Evolutionary conservation across 2,113 vertebrate species (phyloP).

Genomic region (Motacilla tschutschensis): DNA sequence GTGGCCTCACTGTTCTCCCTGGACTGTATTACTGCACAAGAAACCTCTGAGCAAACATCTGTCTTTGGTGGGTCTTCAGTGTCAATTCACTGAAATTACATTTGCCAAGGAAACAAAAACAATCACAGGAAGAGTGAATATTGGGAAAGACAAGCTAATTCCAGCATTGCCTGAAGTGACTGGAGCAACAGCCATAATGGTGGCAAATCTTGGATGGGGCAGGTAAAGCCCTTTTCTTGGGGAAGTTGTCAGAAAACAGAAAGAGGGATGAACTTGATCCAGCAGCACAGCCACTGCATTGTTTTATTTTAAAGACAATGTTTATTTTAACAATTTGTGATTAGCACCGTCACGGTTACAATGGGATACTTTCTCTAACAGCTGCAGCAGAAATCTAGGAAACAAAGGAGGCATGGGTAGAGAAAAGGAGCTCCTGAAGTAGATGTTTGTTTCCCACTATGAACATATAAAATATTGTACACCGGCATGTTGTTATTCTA

Average conservation of each 20-base stretch:
- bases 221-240: neutral
- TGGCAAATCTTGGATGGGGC: neutral
- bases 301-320: neutral
- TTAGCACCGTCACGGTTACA: rapidly evolving
- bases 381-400: neutral
- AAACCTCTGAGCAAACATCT: neutral
- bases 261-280: neutral
- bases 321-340: neutral
- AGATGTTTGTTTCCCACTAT: neutral
- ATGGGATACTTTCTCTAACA: neutral
- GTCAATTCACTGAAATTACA: neutral
- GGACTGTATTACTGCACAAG: neutral
- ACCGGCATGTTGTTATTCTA: neutral
- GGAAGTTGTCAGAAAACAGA: neutral
- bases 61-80: neutral
- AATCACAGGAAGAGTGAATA: neutral
- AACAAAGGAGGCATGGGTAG: neutral
- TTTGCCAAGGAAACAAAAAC: neutral
- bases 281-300: neutral
- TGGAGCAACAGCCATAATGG: neutral
- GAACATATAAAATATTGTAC: neutral
- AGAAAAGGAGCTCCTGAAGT: neutral
- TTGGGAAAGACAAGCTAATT: neutral
- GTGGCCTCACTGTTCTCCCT: neutral
- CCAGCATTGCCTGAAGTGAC: neutral